Evolutionary conservation across 2,888 invertebrate genomes (phyloP), one percentile per base, ranked within the genome.

Genomic region (Cephus sareptanus): DNA sequence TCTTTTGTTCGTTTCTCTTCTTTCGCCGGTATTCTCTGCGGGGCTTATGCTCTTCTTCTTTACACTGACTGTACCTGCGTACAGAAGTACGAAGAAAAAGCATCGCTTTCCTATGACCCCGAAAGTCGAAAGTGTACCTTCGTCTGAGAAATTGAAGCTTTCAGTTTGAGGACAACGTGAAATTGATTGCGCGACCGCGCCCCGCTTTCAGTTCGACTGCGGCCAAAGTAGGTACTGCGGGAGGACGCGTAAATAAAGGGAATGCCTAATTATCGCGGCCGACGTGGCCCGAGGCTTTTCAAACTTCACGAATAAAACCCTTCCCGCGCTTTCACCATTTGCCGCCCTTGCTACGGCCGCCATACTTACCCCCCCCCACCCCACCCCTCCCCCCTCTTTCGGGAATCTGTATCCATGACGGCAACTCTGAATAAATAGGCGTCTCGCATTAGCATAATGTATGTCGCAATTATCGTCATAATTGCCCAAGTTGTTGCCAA

Each of bases 391-490:
- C 31, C 31, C 2, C 2, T 2, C 33, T n/a, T 34, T 73, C 34
- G 34, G 15, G 33, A 31, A 3, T 68, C 74, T 69, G 74, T 30
- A 34, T 31, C 73, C 34, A 3, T 23, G 56, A 56, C 56, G 70
- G 75, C 83, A 84, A 84, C 82, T 83, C 82, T 77, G 86, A 86
- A 87, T 86, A 85, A 89, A 87, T 84, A 85, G 85, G 82, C 81
- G 84, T 78, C 81, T 78, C 80, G 80, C 84, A 90, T 90, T 90
- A 89, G 86, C 90, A 89, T 90, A 89, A 89, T 89, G 86, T 87
- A 88, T 88, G 88, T 88, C 85, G 88, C 87, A 89, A 89, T 90
- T 90, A 90, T 86, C 86, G 84, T 86, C 84, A 87, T 89, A 89
- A 90, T 89, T 89, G 89, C 87, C 84, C 83, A 89, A 90, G 88